Percentiles rank a stretch among this genome's conserved stretches.
phyloP scores from a whole-genome alignment of 2,113 vertebrate species.

The Carassius carassius region DNA sequence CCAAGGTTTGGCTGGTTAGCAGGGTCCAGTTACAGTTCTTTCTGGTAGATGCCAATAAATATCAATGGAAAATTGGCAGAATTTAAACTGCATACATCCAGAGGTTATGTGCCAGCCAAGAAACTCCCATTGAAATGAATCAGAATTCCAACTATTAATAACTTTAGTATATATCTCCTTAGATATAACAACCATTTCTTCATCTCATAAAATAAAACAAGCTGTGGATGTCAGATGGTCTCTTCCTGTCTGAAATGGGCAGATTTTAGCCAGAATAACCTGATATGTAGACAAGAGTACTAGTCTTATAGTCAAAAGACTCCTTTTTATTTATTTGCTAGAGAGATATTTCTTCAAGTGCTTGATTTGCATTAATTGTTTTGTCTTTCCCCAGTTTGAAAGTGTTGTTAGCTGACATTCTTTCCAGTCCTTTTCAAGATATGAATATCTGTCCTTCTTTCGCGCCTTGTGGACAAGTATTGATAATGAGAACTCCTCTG shows the following conservation, averaged over 20 bases:
- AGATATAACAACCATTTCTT: too few species aligned
- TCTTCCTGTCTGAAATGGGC: background rate
- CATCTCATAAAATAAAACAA: background rate
- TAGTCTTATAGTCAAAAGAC: background rate
- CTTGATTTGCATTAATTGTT: conserved; percentile 18
- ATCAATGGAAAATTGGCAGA: too few species aligned
- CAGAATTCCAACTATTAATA: too few species aligned
- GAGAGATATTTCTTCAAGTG: background rate
- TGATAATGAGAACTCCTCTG: conserved; percentile 36
- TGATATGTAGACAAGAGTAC: background rate
- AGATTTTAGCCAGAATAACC: background rate
- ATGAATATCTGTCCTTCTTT: background rate
- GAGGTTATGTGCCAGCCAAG: too few species aligned
- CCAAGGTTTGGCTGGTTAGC: too few species aligned
- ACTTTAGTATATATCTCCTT: too few species aligned
- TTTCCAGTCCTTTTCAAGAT: conserved; percentile 43
- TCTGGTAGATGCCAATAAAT: too few species aligned
- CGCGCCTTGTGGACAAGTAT: conserved; percentile 35
- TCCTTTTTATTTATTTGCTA: background rate
- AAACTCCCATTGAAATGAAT: too few species aligned
- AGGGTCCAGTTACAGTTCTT: too few species aligned
- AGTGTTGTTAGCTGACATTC: conserved; percentile 22
- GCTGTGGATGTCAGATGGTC: background rate
- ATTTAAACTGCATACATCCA: too few species aligned
- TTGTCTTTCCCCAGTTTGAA: background rate